Percentiles rank a stretch among this genome's conserved stretches.
These are phyloP conservation scores for Cuculus canorus DNA, from an alignment of 2,797 vertebrate species.

Conservation along the genomic window DNA sequence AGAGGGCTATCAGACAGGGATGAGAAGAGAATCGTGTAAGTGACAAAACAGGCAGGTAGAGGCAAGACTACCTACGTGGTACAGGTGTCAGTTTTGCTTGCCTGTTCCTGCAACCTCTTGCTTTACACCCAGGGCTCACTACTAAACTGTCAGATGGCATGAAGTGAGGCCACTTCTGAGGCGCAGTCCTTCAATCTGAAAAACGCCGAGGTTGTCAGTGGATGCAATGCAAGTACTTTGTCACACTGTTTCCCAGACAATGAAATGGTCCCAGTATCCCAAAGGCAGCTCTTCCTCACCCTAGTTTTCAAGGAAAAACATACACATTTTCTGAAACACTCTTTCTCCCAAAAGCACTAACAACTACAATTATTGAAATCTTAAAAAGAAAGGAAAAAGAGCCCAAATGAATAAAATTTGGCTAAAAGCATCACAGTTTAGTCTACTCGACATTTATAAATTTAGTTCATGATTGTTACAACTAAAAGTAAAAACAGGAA, in stretches of 20 bases:
- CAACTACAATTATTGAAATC: not conserved
- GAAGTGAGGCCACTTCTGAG: accelerated
- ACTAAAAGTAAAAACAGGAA: not conserved
- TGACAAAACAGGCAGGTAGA: not conserved
- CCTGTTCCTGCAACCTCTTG: not conserved
- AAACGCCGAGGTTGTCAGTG: not conserved
- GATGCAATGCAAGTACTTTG: not conserved
- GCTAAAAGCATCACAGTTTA: not conserved
- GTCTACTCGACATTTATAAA: not conserved
- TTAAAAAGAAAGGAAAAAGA: not conserved
- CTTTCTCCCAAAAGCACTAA: not conserved
- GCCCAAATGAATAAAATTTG: not conserved
- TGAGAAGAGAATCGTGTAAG: not conserved
- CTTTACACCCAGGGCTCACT: not conserved
- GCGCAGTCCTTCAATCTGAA: not conserved
- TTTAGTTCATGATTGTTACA: not conserved
- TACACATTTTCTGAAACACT: not conserved
- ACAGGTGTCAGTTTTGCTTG: not conserved
- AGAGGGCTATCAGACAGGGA: not conserved
- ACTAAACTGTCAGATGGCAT: too few species aligned
- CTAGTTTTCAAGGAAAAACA: not conserved
- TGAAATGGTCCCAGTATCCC: not conserved
- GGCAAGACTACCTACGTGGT: not conserved
- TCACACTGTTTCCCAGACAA: not conserved
- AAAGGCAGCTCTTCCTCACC: not conserved